Base-by-base conservation (phyloP, 2,888 invertebrate species). In the Orgyia antiqua region DNA sequence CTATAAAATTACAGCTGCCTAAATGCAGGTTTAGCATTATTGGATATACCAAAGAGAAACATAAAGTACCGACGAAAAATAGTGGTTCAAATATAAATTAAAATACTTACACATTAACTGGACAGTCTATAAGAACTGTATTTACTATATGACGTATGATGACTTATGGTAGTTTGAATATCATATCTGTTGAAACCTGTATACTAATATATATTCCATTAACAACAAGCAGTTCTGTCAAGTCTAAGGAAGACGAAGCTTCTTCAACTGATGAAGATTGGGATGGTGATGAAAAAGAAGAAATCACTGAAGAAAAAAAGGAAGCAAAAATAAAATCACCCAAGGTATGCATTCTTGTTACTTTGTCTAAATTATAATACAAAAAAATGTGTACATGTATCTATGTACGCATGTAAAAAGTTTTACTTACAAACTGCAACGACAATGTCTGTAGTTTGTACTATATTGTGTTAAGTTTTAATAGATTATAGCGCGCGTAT, bases 221-320 rank as follows among this genome's bases (percentile, higher is more conserved):
- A 50, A 38, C 24, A 29, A 36, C 33, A 33, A 49, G 49, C 68
- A 82, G 79, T 63, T 77, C 84, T 20, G 65, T 78, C 33, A 86
- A 86, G 51, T 80, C 83, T 28, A 84, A 86, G 45, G 83, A 82
- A 36, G 79, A 80, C 28, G 84, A 84, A 23, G 86, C 83, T 23
- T 82, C 86, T 8, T 82, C 86, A 1, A 84, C 84, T 19, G 86
- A 86, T 51, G 86, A 86, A 46, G 86, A 84, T 39, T 86, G 86
- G 86, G 86, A 84, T 52, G 74, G 69, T 10, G 84, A 84, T 53
- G 84, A 86, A 7, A 82, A 84, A 37, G 84, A 79, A 27, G 82
- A 82, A 41, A 55, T 53, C 13, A 51, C 67, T 26, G 87, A 83
- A 48, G 83, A 83, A 35, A 78, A 73, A 31, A 79, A 80, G 31